phyloP scores from a whole-genome alignment of 2,113 vertebrate species.

The Jacana jacana region DNA sequence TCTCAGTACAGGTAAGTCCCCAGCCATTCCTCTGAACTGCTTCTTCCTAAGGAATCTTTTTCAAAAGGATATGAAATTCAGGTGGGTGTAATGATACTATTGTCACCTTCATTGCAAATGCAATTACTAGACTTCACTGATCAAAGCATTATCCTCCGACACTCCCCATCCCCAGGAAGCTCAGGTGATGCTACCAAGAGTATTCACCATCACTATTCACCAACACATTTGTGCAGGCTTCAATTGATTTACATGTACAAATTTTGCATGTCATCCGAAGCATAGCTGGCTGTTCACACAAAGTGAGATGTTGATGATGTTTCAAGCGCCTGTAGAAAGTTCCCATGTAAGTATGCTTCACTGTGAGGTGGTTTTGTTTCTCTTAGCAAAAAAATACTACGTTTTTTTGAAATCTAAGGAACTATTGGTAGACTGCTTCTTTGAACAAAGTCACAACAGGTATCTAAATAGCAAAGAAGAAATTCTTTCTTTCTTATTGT shows the following conservation, averaged over 20 bases:
- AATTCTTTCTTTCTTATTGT: background rate
- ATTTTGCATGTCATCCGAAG: background rate
- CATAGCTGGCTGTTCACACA: background rate
- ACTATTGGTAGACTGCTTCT: background rate
- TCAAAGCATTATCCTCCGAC: background rate
- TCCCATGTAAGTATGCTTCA: background rate
- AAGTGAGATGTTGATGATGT: background rate
- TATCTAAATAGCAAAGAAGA: background rate
- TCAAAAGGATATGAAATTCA: background rate
- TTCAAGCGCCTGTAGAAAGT: background rate
- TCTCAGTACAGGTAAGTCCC: background rate
- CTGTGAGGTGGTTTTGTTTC: background rate
- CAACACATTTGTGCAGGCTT: background rate
- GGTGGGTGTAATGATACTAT: background rate
- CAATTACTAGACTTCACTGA: background rate
- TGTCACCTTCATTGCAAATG: background rate
- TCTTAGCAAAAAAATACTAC: background rate
- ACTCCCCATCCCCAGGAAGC: background rate
- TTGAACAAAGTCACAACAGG: background rate
- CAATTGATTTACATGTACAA: background rate
- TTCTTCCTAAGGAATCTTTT: background rate
- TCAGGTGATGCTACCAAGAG: background rate
- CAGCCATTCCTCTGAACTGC: background rate
- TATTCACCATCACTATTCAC: background rate
- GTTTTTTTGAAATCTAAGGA: background rate